Conservation (phyloP, 2,888 invertebrate genomes). For the Cerastis leucographa region DNA sequence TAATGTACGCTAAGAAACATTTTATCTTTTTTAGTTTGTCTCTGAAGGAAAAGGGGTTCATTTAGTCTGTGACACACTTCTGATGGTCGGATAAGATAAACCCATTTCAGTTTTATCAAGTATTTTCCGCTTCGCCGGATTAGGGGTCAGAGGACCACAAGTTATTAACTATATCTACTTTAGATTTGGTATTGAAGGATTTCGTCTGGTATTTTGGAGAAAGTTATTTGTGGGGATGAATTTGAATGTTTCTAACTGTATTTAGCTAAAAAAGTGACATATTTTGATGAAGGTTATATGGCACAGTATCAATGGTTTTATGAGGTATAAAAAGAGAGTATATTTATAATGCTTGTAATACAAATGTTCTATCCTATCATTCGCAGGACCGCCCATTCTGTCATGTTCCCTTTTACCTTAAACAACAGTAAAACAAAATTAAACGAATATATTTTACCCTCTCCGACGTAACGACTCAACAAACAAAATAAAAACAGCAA, state of each 20-base stretch:
- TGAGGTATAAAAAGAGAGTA: not conserved
- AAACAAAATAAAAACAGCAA: constrained; percentile 78
- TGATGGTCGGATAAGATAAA: constrained; percentile 85
- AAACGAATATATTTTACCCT: constrained; percentile 60
- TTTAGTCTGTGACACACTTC: constrained; percentile 85
- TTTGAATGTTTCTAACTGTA: not conserved
- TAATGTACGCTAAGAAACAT: constrained; percentile 88
- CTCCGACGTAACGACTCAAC: constrained; percentile 61
- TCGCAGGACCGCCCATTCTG: not conserved
- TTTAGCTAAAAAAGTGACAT: not conserved
- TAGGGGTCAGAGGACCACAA: constrained; percentile 65
- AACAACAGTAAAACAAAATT: constrained; percentile 54
- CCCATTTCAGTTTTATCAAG: constrained; percentile 81
- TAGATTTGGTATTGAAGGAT: constrained; percentile 35
- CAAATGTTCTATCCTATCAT: constrained; percentile 13
- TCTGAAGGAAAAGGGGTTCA: constrained; percentile 87
- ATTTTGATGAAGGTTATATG: not conserved
- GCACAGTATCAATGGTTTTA: not conserved
- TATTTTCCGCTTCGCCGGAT: constrained; percentile 78
- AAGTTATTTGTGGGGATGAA: not conserved
- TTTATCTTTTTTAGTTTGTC: constrained; percentile 89
- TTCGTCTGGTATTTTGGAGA: not conserved
- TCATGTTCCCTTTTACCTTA: constrained; percentile 9
- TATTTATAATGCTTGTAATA: constrained; percentile 5
- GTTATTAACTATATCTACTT: constrained; percentile 50